Evolutionary conservation across 2,888 invertebrate genomes (phyloP).

Genomic region (Hemaris fuciformis): DNA sequence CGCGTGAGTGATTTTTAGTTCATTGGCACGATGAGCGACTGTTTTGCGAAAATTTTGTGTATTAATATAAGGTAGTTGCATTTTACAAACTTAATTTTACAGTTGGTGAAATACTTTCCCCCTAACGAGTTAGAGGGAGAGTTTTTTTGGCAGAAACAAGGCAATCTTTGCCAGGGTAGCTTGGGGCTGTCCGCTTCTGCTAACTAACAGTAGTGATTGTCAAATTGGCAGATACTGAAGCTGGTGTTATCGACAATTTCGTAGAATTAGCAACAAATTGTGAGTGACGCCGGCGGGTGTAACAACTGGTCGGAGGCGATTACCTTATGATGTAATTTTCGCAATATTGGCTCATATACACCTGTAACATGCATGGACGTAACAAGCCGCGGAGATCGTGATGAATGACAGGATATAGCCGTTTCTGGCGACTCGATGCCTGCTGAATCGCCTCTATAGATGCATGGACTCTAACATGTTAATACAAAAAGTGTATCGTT

Average conservation of each 20-base stretch:
- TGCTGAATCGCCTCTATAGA: too few relatives aligned
- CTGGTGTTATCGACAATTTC: constrained; percentile 16
- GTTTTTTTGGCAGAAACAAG: neutral
- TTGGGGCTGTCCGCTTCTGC: constrained; percentile 13
- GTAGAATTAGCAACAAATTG: constrained; percentile 12
- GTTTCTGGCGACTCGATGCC: too few relatives aligned
- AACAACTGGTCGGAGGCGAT: neutral
- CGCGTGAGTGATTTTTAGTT: constrained; percentile 31
- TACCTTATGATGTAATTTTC: neutral
- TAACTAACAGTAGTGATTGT: constrained; percentile 28
- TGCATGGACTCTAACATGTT: too few relatives aligned
- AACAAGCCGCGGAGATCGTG: too few relatives aligned
- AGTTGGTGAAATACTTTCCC: neutral
- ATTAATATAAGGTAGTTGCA: neutral
- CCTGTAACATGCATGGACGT: too few relatives aligned
- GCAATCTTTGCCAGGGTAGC: constrained; percentile 1
- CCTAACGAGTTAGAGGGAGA: neutral
- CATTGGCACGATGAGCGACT: constrained; percentile 24
- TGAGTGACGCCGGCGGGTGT: constrained; percentile 2
- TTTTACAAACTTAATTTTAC: neutral
- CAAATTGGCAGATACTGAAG: constrained; percentile 29
- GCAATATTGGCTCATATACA: neutral
- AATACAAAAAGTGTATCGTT: too few relatives aligned
- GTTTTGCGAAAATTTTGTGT: constrained; percentile 20
- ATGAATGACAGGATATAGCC: too few relatives aligned